Percentiles rank a stretch among this genome's conserved stretches.
Evolutionary conservation across 2,797 vertebrate genomes (phyloP).

Genomic region (Hippocampus kuda): DNA sequence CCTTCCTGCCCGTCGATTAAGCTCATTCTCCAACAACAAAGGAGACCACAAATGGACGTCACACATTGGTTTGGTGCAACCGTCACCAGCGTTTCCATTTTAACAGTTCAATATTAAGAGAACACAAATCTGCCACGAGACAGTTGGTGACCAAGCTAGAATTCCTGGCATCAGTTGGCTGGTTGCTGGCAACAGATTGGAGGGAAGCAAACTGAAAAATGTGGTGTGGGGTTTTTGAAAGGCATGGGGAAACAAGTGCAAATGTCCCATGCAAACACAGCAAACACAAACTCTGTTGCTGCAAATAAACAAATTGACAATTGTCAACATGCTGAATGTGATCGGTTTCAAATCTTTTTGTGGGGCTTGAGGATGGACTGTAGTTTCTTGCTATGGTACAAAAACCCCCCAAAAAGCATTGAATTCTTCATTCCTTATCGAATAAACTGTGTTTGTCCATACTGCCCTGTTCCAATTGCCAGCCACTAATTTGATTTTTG

Average conservation of each 20-base stretch:
- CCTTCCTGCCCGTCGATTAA: not conserved
- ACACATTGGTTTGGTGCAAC: not conserved
- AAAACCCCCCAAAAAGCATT: too few relatives aligned
- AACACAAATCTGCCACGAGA: constrained; percentile 11
- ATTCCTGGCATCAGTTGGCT: constrained; percentile 9
- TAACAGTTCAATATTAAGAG: not conserved
- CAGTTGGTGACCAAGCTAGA: constrained; percentile 28
- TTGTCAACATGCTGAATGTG: not conserved
- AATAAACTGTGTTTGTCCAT: not conserved
- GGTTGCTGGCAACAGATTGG: constrained; percentile 12
- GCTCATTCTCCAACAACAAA: not conserved
- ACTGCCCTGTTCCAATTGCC: not conserved
- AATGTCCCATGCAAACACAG: not conserved
- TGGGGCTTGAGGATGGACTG: not conserved
- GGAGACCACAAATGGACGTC: not conserved
- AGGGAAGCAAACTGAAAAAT: constrained; percentile 13
- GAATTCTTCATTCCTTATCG: too few relatives aligned
- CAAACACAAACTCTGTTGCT: not conserved
- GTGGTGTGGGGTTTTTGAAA: not conserved
- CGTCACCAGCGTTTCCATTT: not conserved
- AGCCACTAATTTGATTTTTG: not conserved
- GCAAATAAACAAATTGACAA: not conserved
- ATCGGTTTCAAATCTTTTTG: not conserved
- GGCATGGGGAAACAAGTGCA: constrained; percentile 3
- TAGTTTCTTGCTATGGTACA: not conserved